Evolutionary conservation across 2,888 invertebrate genomes (phyloP).

Genomic region (Dasysyrphus tricinctus): DNA sequence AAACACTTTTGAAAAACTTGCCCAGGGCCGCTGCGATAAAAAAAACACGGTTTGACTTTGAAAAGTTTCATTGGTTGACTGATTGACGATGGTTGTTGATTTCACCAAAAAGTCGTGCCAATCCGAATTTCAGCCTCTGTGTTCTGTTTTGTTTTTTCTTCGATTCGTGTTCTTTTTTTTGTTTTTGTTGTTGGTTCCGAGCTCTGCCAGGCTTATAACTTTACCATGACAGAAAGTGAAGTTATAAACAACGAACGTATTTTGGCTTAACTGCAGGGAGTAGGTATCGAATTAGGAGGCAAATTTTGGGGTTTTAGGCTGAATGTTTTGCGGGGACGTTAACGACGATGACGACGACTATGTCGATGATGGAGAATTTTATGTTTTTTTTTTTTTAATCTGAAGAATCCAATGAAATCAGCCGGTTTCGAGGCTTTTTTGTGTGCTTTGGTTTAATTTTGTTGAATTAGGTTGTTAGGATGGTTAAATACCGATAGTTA

Average conservation of each 20-base stretch:
- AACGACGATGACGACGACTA: slow-evolving; percentile 16
- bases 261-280: slow-evolving; percentile 17
- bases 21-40: slow-evolving; percentile 30
- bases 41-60: slow-evolving; percentile 69
- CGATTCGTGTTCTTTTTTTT: slow-evolving; percentile 34
- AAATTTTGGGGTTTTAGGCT: neutral
- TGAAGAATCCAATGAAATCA: slow-evolving; percentile 9
- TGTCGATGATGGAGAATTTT: slow-evolving; percentile 21
- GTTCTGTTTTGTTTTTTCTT: slow-evolving; percentile 18
- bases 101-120: slow-evolving; percentile 44
- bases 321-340: slow-evolving; percentile 27
- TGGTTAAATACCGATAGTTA: slow-evolving; percentile 71
- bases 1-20: slow-evolving; percentile 31
- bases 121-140: slow-evolving; percentile 31
- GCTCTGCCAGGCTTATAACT: slow-evolving; percentile 31
- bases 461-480: slow-evolving; percentile 71
- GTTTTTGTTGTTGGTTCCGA: slow-evolving; percentile 6
- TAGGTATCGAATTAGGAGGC: slow-evolving; percentile 31
- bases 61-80: slow-evolving; percentile 74
- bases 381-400: neutral
- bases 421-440: slow-evolving; percentile 55
- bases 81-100: slow-evolving; percentile 57
- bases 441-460: slow-evolving; percentile 48
- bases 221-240: slow-evolving; percentile 69
- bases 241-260: slow-evolving; percentile 58